Evolutionary conservation across 2,888 invertebrate genomes (phyloP), one percentile per base, ranked within the genome.

Genomic region (Cheilosia impressa): DNA sequence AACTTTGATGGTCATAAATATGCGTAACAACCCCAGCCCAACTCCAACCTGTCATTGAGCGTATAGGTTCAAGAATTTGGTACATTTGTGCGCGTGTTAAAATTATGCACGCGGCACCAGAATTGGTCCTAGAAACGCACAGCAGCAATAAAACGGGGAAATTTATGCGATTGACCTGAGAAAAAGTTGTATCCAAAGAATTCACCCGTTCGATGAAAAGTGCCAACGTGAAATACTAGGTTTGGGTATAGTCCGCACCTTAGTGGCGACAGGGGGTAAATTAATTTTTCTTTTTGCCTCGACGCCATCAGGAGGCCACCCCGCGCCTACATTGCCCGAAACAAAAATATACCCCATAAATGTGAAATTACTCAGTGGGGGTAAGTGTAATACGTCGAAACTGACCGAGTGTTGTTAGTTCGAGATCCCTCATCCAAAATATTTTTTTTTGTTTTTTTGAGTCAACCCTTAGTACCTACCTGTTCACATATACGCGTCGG

Each of bases 71-170:
- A 77, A 45, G 81, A 77, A 81, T 81, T 84, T 72, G 72, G 85
- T 85, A 85, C 76, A 85, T 81, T 85, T 76, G 73, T 52, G 79
- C 73, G 83, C 81, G 81, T 80, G 76, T 85, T 62, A 50, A 71
- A 81, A 85, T 66, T 81, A 85, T 85, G 81, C 85, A 85, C 72
- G 85, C 85, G 87, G 84, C 71, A 63, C 66, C 80, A 73, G 80
- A 88, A 88, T 88, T 84, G 88, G 81, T 87, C 77, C 87, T 87
- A 84, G 88, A 78, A 88, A 88, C 88, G 88, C 88, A 88, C 88
- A 88, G 83, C 58, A 68, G 88, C 76, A 87, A 88, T 88, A 88
- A 88, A 88, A 88, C 62, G 68, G 43, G 57, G 62, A 85, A 85
- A 85, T 85, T 85, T 85, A 85, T 85, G 77, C 68, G 85, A 81